These are phyloP conservation scores for Platygyra sinensis DNA, from an alignment of 64 coral and sea anemone species.

Conservation along the genomic window DNA sequence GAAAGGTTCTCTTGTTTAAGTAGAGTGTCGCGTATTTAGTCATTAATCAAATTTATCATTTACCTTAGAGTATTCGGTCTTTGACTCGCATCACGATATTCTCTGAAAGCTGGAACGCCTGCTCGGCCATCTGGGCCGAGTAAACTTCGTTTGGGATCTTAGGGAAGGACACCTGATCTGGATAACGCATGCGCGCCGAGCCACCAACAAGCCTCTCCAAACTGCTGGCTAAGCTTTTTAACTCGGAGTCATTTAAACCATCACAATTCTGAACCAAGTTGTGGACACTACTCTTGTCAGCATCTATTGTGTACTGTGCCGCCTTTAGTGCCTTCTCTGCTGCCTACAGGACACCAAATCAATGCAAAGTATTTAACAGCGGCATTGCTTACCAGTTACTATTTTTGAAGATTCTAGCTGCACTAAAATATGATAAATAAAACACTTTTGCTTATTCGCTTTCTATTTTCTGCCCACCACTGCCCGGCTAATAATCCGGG, in stretches of 20 bases:
- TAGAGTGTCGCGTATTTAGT: too few relatives aligned
- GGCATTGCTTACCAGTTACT: neutral
- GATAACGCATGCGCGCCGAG: slow-evolving; percentile 67
- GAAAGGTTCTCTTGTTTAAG: too few relatives aligned
- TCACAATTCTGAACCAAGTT: neutral
- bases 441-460: neutral
- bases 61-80: neutral
- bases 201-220: slow-evolving; percentile 41
- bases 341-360: slow-evolving; percentile 21
- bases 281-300: slow-evolving; percentile 48
- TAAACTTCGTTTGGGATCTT: slow-evolving; percentile 71
- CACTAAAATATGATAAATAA: neutral
- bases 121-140: slow-evolving; percentile 4
- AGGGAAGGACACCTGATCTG: slow-evolving; percentile 25
- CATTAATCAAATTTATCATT: too few relatives aligned
- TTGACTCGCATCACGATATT: slow-evolving; percentile 29
- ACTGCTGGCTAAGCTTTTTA: neutral
- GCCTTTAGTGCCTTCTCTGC: slow-evolving; percentile 85
- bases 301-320: slow-evolving; percentile 67
- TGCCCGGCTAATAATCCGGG: too few relatives aligned
- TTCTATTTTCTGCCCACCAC: too few relatives aligned
- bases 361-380: neutral
- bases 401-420: neutral
- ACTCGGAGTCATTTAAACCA: neutral
- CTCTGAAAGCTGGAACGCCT: slow-evolving; percentile 32